Evolutionary conservation across 2,113 vertebrate species (phyloP).

Genomic region (Paradisaea rubra): DNA sequence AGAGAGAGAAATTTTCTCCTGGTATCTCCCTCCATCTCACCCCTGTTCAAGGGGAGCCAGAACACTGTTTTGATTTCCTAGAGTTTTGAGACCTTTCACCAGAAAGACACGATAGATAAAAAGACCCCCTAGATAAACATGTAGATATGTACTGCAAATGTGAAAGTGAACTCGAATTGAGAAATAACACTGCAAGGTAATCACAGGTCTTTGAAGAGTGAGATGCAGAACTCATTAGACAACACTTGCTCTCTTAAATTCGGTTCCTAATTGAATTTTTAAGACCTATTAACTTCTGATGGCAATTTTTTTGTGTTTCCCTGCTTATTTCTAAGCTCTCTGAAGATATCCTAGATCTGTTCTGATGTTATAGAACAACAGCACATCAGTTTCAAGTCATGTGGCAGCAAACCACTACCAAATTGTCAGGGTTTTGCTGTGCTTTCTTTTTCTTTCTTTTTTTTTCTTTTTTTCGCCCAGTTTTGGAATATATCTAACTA

Average conservation of each 20-base stretch:
- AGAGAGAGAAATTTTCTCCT: neutral
- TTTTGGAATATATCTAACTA: neutral
- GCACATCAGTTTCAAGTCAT: neutral
- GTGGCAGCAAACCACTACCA: neutral
- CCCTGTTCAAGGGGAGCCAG: neutral
- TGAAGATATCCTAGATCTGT: neutral
- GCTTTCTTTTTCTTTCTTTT: too few species aligned
- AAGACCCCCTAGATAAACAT: neutral
- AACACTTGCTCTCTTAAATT: neutral
- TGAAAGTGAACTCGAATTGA: neutral
- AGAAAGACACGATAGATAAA: neutral
- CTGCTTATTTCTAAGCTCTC: neutral
- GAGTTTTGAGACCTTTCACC: neutral
- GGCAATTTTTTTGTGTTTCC: neutral
- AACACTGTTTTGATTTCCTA: neutral
- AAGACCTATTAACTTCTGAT: neutral
- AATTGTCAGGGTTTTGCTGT: neutral
- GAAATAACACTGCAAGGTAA: neutral
- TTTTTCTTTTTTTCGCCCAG: fast-evolving
- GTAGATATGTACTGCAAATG: neutral
- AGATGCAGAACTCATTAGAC: neutral
- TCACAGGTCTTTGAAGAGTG: neutral
- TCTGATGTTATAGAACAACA: neutral
- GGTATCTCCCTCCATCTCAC: neutral
- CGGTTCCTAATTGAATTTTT: neutral